These are phyloP conservation scores for Anorthoa munda DNA, from an alignment of 2,888 invertebrate genomes.

Conservation along the genomic window DNA sequence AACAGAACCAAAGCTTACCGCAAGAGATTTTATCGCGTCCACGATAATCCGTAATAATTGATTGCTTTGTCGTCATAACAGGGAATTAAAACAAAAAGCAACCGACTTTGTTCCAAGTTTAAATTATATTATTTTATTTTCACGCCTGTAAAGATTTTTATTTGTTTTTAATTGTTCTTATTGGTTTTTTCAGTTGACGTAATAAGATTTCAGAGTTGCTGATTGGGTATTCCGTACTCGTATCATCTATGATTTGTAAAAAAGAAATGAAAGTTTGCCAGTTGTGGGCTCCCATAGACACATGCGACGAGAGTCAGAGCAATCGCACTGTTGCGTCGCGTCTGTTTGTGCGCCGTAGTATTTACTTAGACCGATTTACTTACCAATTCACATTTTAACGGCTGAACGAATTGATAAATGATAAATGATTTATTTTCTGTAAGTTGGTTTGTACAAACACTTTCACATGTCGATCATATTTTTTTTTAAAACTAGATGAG, in stretches of 20 bases:
- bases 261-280: background rate
- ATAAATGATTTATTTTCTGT: no score
- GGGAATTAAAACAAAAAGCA: conserved; percentile 24
- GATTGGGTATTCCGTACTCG: background rate
- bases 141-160: background rate
- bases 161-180: conserved; percentile 22
- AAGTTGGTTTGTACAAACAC: no score
- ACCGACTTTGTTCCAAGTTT: conserved; percentile 10
- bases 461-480: no score
- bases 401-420: no score
- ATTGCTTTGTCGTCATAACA: conserved; percentile 48
- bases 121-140: conserved; percentile 20
- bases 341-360: no score
- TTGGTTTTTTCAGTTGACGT: conserved; percentile 5
- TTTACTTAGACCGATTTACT: no score
- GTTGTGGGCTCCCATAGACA: background rate
- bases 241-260: background rate
- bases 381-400: no score
- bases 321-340: no score
- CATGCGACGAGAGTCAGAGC: background rate
- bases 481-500: no score
- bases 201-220: background rate
- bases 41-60: conserved; percentile 53
- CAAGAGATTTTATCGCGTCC: conserved; percentile 33
- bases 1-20: conserved; percentile 23